Percentiles rank a stretch among this genome's conserved stretches.
phyloP scores from a whole-genome alignment of 2,888 invertebrate species.

The Xestia rhomboidea region DNA sequence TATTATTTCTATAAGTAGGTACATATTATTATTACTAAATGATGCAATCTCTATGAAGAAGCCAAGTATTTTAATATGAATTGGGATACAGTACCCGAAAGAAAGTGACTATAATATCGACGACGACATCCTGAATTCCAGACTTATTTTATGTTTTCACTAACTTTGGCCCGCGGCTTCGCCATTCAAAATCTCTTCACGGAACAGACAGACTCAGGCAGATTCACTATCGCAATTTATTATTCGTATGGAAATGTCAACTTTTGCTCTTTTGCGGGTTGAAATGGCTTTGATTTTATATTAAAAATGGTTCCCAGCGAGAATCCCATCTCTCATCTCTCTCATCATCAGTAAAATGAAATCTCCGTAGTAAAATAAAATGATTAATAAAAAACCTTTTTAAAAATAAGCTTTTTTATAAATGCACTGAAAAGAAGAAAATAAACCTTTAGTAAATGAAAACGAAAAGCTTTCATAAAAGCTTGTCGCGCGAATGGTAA shows the following conservation, averaged over 20 bases:
- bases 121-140: neutral
- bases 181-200: neutral
- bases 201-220: neutral
- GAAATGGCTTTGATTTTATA: neutral
- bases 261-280: neutral
- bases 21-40: neutral
- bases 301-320: neutral
- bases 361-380: no score
- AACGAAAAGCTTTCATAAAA: no score
- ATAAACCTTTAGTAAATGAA: no score
- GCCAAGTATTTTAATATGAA: neutral
- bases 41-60: no score
- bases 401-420: no score
- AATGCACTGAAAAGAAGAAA: no score
- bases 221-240: neutral
- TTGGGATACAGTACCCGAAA: neutral
- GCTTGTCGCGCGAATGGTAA: no score
- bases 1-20: conserved; percentile 5
- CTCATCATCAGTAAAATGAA: no score
- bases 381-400: no score
- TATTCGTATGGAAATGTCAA: neutral
- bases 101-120: neutral
- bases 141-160: neutral
- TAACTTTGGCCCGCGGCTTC: neutral
- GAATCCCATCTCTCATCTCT: neutral